Evolutionary conservation across 2,888 invertebrate species (phyloP).

Genomic region (Acholoe squamosa): DNA sequence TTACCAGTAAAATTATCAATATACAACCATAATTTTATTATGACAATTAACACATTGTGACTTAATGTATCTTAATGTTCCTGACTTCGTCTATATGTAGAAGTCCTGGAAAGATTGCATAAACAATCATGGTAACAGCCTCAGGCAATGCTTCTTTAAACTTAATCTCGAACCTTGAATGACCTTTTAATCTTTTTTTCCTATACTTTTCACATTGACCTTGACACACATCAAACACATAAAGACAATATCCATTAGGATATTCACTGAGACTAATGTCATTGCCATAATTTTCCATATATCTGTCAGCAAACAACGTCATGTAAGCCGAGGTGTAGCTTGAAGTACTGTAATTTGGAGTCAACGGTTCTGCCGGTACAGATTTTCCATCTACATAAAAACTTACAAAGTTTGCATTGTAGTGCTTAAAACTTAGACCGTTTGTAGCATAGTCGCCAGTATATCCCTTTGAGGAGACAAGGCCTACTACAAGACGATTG

Average conservation of each 20-base stretch:
- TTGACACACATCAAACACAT: slow-evolving; percentile 43
- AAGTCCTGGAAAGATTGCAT: slow-evolving; percentile 33
- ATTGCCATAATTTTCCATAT: background rate
- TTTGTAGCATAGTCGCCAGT: background rate
- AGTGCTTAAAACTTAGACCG: slow-evolving; percentile 9
- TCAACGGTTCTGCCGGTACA: background rate
- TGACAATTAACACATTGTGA: background rate
- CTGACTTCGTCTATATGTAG: slow-evolving; percentile 27
- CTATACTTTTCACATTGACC: background rate
- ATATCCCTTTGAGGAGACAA: background rate
- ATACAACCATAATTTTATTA: background rate
- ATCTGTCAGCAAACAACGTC: background rate
- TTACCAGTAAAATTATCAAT: background rate
- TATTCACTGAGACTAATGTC: slow-evolving; percentile 2
- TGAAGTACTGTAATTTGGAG: slow-evolving; percentile 10
- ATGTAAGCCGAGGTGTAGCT: background rate
- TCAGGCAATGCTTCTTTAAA: background rate
- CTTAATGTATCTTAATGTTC: slow-evolving; percentile 18
- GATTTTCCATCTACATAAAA: slow-evolving; percentile 42
- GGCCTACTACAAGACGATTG: background rate
- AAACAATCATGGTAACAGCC: slow-evolving; percentile 13
- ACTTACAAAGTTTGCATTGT: background rate
- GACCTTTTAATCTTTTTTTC: background rate
- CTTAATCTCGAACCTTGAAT: slow-evolving; percentile 8
- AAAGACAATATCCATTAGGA: background rate